These are phyloP conservation scores for Gymnodraco acuticeps DNA, from an alignment of 2,797 vertebrate species.

Conservation along the genomic window DNA sequence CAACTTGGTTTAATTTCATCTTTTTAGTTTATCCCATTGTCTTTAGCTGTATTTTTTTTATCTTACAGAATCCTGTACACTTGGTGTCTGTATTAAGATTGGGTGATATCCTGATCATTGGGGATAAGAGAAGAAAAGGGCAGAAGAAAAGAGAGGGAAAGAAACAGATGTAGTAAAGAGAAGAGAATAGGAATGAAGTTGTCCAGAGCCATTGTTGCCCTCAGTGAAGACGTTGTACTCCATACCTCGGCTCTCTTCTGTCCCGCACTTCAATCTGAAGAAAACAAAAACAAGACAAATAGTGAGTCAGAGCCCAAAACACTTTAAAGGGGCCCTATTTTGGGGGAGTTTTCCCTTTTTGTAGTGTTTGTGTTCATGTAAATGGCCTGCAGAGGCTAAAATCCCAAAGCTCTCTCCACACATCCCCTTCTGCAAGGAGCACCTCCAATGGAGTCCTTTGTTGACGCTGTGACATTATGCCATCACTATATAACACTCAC, in stretches of 20 bases:
- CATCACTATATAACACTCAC: no score
- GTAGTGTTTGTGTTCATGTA: no score
- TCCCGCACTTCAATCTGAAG: constrained; percentile 83
- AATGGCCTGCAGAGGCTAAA: no score
- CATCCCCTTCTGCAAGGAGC: no score
- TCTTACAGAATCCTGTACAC: constrained; percentile 79
- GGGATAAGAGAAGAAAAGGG: constrained; percentile 47
- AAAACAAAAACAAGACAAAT: constrained; percentile 26
- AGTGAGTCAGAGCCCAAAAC: no score
- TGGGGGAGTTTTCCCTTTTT: no score
- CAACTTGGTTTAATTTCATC: constrained; percentile 64
- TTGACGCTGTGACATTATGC: no score
- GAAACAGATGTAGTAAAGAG: constrained; percentile 26
- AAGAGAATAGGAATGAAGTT: constrained; percentile 40
- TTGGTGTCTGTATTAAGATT: constrained; percentile 74
- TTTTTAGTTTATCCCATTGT: constrained; percentile 76
- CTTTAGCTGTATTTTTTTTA: constrained; percentile 49
- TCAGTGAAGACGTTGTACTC: constrained; percentile 83
- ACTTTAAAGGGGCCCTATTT: no score
- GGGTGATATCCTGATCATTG: constrained; percentile 76
- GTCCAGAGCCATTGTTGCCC: constrained; percentile 53
- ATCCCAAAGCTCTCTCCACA: no score
- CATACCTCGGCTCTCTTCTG: constrained; percentile 79
- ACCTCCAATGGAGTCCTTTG: no score
- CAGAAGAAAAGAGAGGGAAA: constrained; percentile 5